phyloP scores from a whole-genome alignment of 2,888 invertebrate genomes.

The Timema cristinae region DNA sequence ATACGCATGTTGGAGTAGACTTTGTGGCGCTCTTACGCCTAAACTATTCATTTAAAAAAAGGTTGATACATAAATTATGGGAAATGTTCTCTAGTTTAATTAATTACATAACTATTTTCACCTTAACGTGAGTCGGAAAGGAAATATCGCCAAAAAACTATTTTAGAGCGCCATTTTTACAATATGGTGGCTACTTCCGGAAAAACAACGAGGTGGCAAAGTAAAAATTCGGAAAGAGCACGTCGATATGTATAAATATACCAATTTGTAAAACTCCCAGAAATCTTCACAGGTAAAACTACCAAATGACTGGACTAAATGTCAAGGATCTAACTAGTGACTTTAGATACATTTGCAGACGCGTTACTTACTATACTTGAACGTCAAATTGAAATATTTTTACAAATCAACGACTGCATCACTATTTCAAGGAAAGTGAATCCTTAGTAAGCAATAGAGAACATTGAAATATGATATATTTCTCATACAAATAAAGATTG shows the following conservation, averaged over 20 bases:
- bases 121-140: background rate
- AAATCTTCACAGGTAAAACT: background rate
- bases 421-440: no score
- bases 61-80: background rate
- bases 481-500: no score
- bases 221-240: conserved; percentile 2
- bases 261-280: background rate
- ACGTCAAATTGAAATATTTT: no score
- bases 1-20: background rate
- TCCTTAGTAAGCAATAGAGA: no score
- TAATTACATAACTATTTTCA: background rate
- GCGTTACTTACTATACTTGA: no score
- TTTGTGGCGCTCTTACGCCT: background rate
- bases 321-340: no score
- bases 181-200: background rate
- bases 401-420: no score
- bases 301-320: background rate
- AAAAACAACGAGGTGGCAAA: background rate
- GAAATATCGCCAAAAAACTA: background rate
- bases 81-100: background rate
- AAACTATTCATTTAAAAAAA: background rate
- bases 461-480: no score
- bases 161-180: background rate
- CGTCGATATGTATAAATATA: background rate
- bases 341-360: no score